Evolutionary conservation across 2,888 invertebrate species (phyloP).

Genomic region (Tipula helvola): DNA sequence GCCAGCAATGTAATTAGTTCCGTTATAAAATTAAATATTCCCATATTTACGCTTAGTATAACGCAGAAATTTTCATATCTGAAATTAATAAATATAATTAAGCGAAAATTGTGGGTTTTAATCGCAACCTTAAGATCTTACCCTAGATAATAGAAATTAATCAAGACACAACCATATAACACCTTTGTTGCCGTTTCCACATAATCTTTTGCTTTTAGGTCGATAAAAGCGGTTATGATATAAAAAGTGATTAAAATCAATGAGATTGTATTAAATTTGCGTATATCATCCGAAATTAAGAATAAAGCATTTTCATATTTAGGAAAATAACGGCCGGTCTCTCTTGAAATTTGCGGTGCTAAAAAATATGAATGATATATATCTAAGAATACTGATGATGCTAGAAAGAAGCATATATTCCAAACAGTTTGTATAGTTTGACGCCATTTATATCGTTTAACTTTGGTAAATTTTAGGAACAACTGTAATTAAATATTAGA

Average conservation of each 20-base stretch:
- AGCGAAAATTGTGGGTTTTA: neutral
- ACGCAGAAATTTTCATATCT: constrained; percentile 36
- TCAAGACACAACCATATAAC: constrained; percentile 6
- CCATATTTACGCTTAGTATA: constrained; percentile 31
- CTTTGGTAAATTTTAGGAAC: constrained; percentile 30
- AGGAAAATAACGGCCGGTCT: constrained; percentile 32
- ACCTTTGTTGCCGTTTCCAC: constrained; percentile 23
- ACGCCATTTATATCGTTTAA: constrained; percentile 31
- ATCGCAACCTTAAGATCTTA: neutral
- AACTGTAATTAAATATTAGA: constrained; percentile 22
- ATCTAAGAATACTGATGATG: constrained; percentile 30
- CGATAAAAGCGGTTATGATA: constrained; percentile 30
- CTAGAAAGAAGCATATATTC: constrained; percentile 33
- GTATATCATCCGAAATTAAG: constrained; percentile 10
- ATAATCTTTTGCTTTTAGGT: constrained; percentile 29
- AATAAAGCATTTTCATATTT: constrained; percentile 34
- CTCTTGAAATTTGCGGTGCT: constrained; percentile 30
- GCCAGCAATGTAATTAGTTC: constrained; percentile 29
- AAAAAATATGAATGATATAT: constrained; percentile 34
- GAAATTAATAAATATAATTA: constrained; percentile 12
- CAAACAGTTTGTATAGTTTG: constrained; percentile 32
- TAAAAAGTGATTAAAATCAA: constrained; percentile 32
- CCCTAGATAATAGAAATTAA: constrained; percentile 12
- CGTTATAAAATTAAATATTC: constrained; percentile 31
- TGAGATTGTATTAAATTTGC: constrained; percentile 18